A percentile compares a stretch with the other conserved stretches of the same genome.
Evolutionary conservation across 1,140 invertebrate species (phyloP).

Genomic region (Hylaeus anthracinus): DNA sequence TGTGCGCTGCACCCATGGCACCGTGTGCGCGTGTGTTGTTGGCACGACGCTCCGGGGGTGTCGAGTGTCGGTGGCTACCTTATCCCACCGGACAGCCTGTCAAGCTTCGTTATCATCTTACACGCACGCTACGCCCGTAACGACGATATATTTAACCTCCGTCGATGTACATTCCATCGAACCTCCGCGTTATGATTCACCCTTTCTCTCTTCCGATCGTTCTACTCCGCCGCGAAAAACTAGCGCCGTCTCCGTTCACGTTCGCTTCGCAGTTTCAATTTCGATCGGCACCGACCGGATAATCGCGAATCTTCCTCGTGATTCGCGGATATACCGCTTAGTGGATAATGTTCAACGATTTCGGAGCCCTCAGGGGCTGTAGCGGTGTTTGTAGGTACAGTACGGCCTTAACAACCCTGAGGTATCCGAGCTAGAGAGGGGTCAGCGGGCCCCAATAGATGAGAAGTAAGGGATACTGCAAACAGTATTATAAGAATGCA

Average conservation of each 20-base stretch:
- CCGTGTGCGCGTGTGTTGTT: slow-evolving; percentile 52
- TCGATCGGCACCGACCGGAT: too few relatives aligned
- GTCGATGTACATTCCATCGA: slow-evolving; percentile 61
- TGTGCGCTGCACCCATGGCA: neutral
- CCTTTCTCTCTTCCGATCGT: slow-evolving; percentile 19
- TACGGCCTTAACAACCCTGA: too few relatives aligned
- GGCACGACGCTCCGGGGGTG: slow-evolving; percentile 67
- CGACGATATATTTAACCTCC: slow-evolving; percentile 56
- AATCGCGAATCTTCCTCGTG: neutral
- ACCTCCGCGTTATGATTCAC: slow-evolving; percentile 44
- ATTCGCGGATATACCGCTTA: too few relatives aligned
- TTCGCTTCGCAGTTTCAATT: too few relatives aligned
- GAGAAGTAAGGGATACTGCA: too few relatives aligned
- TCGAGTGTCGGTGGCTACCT: slow-evolving; percentile 76
- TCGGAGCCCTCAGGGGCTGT: too few relatives aligned
- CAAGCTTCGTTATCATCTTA: slow-evolving; percentile 79
- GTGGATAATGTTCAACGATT: too few relatives aligned
- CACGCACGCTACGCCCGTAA: slow-evolving; percentile 65
- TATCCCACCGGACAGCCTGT: slow-evolving; percentile 76
- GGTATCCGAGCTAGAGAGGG: too few relatives aligned
- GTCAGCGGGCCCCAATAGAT: too few relatives aligned
- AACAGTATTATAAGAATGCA: too few relatives aligned
- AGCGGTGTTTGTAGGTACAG: too few relatives aligned
- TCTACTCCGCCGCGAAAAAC: neutral
- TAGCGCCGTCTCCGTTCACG: neutral